A percentile compares a stretch with the other conserved stretches of the same genome.
phyloP scores from a whole-genome alignment of 2,888 invertebrate genomes.

The Abrostola tripartita region DNA sequence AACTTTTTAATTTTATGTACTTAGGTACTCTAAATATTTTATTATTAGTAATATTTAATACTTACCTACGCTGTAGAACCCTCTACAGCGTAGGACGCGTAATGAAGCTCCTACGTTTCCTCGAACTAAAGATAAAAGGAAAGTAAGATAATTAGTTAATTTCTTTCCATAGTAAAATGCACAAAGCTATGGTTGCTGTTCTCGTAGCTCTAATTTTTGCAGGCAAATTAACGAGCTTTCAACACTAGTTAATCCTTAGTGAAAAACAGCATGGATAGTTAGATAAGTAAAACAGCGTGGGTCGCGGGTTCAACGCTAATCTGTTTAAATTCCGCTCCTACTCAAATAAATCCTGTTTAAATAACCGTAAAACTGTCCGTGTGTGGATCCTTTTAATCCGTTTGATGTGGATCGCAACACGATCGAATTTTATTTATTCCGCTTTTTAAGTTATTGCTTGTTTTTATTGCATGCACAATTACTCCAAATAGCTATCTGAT shows the following conservation, averaged over 20 bases:
- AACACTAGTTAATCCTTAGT: slow-evolving; percentile 51
- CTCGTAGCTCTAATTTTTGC: slow-evolving; percentile 33
- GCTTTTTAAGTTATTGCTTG: slow-evolving; percentile 35
- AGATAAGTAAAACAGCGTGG: slow-evolving; percentile 64
- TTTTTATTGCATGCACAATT: slow-evolving; percentile 35
- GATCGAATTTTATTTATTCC: slow-evolving; percentile 61
- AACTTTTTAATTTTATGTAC: too few species aligned
- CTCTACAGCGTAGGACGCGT: too few species aligned
- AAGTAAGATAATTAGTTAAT: slow-evolving; percentile 37
- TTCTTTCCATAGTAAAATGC: slow-evolving; percentile 38
- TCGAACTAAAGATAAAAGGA: slow-evolving; percentile 17
- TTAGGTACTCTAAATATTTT: slow-evolving; percentile 5
- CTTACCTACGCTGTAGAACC: neutral
- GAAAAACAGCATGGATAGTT: slow-evolving; percentile 59
- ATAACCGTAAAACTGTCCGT: slow-evolving; percentile 78
- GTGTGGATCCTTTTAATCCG: slow-evolving; percentile 72
- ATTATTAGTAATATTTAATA: too few species aligned
- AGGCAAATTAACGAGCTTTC: slow-evolving; percentile 46
- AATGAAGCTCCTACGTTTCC: neutral
- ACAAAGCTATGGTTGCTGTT: slow-evolving; percentile 14
- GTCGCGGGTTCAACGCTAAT: slow-evolving; percentile 68
- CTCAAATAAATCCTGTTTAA: slow-evolving; percentile 80
- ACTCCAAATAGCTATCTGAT: slow-evolving; percentile 15
- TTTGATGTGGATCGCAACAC: slow-evolving; percentile 71
- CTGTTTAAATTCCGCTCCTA: slow-evolving; percentile 74